Evolutionary conservation across 1,140 invertebrate species (phyloP).

Genomic region (Popillia japonica): DNA sequence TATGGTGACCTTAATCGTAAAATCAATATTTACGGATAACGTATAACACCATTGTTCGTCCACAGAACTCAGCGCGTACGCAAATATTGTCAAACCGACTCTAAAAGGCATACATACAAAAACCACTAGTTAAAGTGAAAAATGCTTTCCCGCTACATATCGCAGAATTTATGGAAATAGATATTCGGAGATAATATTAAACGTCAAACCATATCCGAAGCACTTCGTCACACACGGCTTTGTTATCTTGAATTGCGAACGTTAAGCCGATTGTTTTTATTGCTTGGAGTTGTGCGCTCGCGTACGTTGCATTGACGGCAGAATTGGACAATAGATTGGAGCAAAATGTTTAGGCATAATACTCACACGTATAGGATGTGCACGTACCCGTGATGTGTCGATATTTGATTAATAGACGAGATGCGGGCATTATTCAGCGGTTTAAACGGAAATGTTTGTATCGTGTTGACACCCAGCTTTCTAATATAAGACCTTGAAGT

Average conservation of each 20-base stretch:
- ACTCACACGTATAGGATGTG: neutral
- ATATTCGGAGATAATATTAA: constrained; percentile 34
- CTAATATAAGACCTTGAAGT: too few species aligned
- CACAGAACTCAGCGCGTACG: neutral
- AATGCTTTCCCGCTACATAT: constrained; percentile 33
- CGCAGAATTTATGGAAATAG: constrained; percentile 29
- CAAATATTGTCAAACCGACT: neutral
- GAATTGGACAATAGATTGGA: constrained; percentile 25
- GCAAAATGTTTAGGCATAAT: constrained; percentile 8
- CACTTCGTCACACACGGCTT: constrained; percentile 22
- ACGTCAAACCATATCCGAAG: constrained; percentile 23
- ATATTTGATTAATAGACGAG: neutral
- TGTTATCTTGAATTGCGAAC: constrained; percentile 32
- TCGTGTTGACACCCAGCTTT: neutral
- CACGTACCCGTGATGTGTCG: neutral
- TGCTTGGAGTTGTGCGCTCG: neutral
- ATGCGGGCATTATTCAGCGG: neutral
- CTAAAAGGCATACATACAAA: constrained; percentile 8
- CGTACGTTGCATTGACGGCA: constrained; percentile 9
- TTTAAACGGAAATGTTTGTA: neutral
- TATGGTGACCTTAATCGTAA: constrained; percentile 24
- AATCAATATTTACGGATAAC: constrained; percentile 32
- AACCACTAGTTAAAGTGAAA: constrained; percentile 25
- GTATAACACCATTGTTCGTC: neutral
- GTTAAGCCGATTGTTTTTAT: constrained; percentile 31